Percentiles rank a stretch among this genome's conserved stretches.
Conservation (phyloP, 1,140 invertebrate species). For the Kradibia gibbosae region DNA sequence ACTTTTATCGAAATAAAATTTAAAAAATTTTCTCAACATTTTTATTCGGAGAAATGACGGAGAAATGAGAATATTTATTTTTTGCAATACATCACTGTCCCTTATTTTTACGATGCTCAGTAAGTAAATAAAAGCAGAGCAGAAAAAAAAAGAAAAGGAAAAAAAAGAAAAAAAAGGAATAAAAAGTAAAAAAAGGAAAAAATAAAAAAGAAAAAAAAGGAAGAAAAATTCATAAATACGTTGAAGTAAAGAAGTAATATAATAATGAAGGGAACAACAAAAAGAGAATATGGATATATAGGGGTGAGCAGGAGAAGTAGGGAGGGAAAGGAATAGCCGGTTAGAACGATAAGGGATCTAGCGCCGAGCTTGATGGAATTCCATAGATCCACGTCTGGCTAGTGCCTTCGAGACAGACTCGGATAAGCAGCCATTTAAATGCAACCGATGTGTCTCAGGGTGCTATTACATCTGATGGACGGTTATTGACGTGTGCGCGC, state of each 20-base stretch:
- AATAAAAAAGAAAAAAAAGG: too few relatives aligned
- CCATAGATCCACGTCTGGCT: constrained; percentile 72
- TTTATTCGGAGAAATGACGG: too few relatives aligned
- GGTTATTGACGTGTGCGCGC: constrained; percentile 71
- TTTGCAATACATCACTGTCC: background rate
- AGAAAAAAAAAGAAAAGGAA: too few relatives aligned
- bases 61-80: too few relatives aligned
- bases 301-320: constrained; percentile 21
- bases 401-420: constrained; percentile 70
- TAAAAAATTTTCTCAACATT: too few relatives aligned
- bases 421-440: constrained; percentile 74
- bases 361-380: constrained; percentile 72
- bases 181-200: too few relatives aligned
- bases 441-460: constrained; percentile 74
- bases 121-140: constrained; percentile 26
- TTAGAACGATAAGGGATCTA: constrained; percentile 71
- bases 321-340: constrained; percentile 61
- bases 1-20: too few relatives aligned
- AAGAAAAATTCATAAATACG: background rate
- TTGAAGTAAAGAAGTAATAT: background rate
- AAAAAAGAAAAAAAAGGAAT: too few relatives aligned
- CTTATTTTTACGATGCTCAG: constrained; percentile 2
- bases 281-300: background rate
- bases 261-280: background rate
- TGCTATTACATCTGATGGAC: constrained; percentile 74